Evolutionary conservation across 2,797 vertebrate species (phyloP).

Genomic region (Sebastes flavidus): DNA sequence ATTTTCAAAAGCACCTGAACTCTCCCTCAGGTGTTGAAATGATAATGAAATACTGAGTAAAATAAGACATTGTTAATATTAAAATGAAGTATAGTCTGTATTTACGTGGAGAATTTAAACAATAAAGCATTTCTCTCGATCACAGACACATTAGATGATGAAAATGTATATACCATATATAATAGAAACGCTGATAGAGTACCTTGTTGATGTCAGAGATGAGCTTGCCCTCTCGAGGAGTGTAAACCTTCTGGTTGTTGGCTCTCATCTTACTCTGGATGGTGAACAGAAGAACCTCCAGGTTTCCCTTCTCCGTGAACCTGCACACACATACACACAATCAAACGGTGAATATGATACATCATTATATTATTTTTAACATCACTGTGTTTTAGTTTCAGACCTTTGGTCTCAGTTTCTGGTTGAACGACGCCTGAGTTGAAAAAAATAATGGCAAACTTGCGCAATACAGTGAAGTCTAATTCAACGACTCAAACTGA

Average conservation of each 20-base stretch:
- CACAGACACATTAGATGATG: background rate
- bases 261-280: constrained; percentile 99
- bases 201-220: constrained; percentile 99
- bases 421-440: background rate
- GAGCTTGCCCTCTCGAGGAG: constrained; percentile 95
- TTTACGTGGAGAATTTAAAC: background rate
- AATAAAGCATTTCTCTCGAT: too few relatives aligned
- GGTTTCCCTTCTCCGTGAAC: constrained; percentile 97
- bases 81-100: background rate
- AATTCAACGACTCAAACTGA: background rate
- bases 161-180: background rate
- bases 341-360: background rate
- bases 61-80: background rate
- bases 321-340: constrained; percentile 64
- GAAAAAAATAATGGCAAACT: background rate
- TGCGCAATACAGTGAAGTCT: background rate
- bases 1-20: background rate
- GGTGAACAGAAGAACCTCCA: constrained; percentile 96
- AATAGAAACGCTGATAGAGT: background rate
- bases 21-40: background rate
- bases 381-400: background rate
- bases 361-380: background rate
- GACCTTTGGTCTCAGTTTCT: background rate
- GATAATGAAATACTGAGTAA: background rate
- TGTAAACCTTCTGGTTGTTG: constrained; percentile 98